Evolutionary conservation across 2,113 vertebrate species (phyloP), one percentile per base, ranked within the genome.

Genomic region (Xyrauchen texanus): DNA sequence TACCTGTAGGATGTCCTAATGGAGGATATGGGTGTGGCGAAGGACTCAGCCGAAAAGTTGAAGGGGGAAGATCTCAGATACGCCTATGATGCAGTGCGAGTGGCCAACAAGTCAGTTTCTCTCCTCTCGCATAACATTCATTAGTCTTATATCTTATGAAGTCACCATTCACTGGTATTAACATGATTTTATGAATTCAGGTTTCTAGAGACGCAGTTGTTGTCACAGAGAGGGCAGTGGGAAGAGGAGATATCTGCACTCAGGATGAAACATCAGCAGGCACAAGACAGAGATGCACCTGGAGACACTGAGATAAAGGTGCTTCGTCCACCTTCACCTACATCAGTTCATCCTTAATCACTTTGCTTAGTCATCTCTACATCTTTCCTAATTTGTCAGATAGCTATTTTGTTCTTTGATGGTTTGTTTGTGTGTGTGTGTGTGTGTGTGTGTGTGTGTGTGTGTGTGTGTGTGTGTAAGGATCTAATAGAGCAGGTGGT

Each of bases 21-120:
- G 55, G 91, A 92, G 85, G 84, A 78, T 57, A 82, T 93, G 88
- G 90, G 91, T 0, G 79, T 93, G 78, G 78, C 86, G 53, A 94
- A 90, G 84, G 89, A 91, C 9, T 81, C 89, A 10, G 85, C 83
- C 0, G 85, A 0, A 83, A 89, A 87, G 85, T 86, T 83, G 82
- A 88, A 74, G 42, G 90, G 77, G 7, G 93, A 93, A 16, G 94
- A 94, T 82, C 81, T 95, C 85, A 88, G 85, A 45, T 89, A 89
- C 0, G 90, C 93, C 0, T 94, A 93, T 0, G 90, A 94, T 4
- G 90, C 92, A 0, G 87, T 92, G 3, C 92, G 92, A 60, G 92
- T 92, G 57, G 89, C 94, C 84, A 94, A 93, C 78, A 95, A 89
- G 94, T 95, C 81, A 89, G 93, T 88, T 8, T 69, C n/a, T 16